Evolutionary conservation across 2,113 vertebrate genomes (phyloP).

Genomic region (Tenrec ecaudatus): DNA sequence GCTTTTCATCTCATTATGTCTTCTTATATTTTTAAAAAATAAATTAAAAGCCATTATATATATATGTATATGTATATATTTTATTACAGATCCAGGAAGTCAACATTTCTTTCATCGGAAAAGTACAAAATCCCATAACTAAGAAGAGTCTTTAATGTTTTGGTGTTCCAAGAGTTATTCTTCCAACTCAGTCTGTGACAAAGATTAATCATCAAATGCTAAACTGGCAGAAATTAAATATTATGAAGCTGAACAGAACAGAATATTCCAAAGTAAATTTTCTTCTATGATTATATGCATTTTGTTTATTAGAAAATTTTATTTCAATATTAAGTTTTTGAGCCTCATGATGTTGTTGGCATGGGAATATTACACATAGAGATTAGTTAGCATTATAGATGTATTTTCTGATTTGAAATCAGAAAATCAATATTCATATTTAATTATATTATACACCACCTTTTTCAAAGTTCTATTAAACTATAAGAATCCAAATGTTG

Average conservation of each 20-base stretch:
- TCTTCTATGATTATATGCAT: background rate
- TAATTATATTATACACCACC: background rate
- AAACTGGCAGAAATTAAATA: background rate
- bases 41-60: background rate
- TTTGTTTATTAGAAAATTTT: slow-evolving; percentile 26
- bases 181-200: background rate
- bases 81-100: background rate
- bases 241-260: background rate
- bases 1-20: slow-evolving; percentile 3
- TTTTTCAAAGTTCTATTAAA: slow-evolving; percentile 14
- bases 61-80: too few species aligned
- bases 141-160: slow-evolving; percentile 5
- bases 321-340: slow-evolving; percentile 22
- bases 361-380: background rate
- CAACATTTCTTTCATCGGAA: background rate
- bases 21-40: slow-evolving; percentile 52
- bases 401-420: slow-evolving; percentile 35
- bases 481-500: background rate
- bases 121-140: background rate
- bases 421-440: slow-evolving; percentile 18
- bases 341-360: background rate
- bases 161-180: background rate
- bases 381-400: background rate
- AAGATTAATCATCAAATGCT: background rate
- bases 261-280: slow-evolving; percentile 13